A percentile compares a stretch with the other conserved stretches of the same genome.
These are phyloP conservation scores for Brachynemurus nebulosus DNA, from an alignment of 2,888 invertebrate genomes.

Conservation along the genomic window DNA sequence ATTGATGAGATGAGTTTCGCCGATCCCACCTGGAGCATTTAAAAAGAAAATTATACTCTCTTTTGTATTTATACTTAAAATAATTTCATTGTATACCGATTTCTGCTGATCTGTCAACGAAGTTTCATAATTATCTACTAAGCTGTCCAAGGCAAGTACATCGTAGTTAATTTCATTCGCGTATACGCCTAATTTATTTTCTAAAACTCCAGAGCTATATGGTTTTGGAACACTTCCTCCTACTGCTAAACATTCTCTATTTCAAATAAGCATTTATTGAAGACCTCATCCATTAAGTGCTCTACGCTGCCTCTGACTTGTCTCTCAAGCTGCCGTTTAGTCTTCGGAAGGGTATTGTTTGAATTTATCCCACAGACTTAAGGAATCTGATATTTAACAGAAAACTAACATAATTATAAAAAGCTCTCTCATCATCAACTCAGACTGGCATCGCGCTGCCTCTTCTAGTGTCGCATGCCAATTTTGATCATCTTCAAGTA, in stretches of 20 bases:
- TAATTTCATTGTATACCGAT: slow-evolving; percentile 4
- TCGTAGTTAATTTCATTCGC: background rate
- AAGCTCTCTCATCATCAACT: slow-evolving; percentile 15
- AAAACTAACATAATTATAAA: slow-evolving; percentile 17
- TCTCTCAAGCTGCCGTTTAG: slow-evolving; percentile 9
- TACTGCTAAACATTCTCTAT: slow-evolving; percentile 12
- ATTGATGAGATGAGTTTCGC: slow-evolving; percentile 6
- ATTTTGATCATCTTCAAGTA: slow-evolving; percentile 26
- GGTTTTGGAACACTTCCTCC: too few relatives aligned
- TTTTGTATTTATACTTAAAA: slow-evolving; percentile 5
- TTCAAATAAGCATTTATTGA: slow-evolving; percentile 14
- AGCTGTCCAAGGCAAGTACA: too few relatives aligned
- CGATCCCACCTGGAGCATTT: slow-evolving; percentile 21
- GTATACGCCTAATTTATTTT: too few relatives aligned
- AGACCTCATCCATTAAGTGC: slow-evolving; percentile 11
- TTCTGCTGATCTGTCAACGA: slow-evolving; percentile 7
- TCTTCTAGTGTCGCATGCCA: slow-evolving; percentile 22
- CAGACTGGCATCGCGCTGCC: slow-evolving; percentile 16
- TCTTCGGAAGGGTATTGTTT: slow-evolving; percentile 19
- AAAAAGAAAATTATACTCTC: slow-evolving; percentile 19
- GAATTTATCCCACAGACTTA: slow-evolving; percentile 18
- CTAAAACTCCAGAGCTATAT: too few relatives aligned
- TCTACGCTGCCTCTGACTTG: background rate
- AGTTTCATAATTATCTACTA: slow-evolving; percentile 10
- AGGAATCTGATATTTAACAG: slow-evolving; percentile 14